Percentiles rank a stretch among this genome's conserved stretches.
phyloP scores from a whole-genome alignment of 2,888 invertebrate species.

The Digitonthophagus gazella region DNA sequence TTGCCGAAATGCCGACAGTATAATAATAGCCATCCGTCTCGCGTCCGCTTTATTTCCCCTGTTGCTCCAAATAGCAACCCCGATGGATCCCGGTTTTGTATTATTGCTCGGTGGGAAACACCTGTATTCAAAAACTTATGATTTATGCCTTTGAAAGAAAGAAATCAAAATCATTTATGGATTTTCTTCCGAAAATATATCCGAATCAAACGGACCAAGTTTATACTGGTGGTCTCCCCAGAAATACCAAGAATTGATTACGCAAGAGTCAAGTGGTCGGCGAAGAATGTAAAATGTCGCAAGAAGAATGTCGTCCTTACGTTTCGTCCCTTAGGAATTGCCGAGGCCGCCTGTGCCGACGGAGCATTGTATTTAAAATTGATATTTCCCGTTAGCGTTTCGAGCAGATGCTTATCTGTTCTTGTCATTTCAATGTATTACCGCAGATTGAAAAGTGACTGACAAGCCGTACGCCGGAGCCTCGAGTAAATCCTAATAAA shows the following conservation, averaged over 20 bases:
- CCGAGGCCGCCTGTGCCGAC: neutral
- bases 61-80: neutral
- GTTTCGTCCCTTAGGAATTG: neutral
- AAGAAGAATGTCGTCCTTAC: neutral
- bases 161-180: too few relatives aligned
- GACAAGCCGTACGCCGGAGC: conserved; percentile 17
- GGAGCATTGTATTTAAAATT: conserved; percentile 27
- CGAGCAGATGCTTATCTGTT: conserved; percentile 29
- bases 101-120: neutral
- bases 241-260: neutral
- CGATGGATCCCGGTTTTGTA: neutral
- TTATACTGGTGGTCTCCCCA: too few relatives aligned
- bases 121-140: neutral
- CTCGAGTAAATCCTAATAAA: conserved; percentile 24
- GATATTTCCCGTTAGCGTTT: conserved; percentile 26
- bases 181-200: too few relatives aligned
- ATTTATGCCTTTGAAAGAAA: too few relatives aligned
- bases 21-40: conserved; percentile 17
- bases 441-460: conserved; percentile 28
- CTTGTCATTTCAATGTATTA: conserved; percentile 30
- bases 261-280: too few relatives aligned
- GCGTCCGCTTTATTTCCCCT: neutral
- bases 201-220: too few relatives aligned
- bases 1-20: conserved; percentile 23
- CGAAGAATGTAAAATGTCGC: neutral